Base-by-base conservation (phyloP, 2,113 vertebrate genomes). In the Tretioscincus oriximinensis region DNA sequence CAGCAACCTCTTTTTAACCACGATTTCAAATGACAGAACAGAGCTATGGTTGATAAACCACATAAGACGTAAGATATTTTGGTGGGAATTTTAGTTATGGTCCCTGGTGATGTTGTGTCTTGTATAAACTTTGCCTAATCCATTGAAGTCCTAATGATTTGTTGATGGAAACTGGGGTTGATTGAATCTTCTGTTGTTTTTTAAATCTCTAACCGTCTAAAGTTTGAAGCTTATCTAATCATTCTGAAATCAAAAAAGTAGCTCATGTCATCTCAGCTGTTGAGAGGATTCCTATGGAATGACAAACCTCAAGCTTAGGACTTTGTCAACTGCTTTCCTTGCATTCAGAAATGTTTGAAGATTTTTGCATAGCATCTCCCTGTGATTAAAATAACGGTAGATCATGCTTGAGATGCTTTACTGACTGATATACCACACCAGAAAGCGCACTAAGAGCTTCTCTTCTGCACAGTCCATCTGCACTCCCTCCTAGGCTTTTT, bases 251-350 rank as follows among this genome's bases (percentile, higher is more conserved):
- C 81, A 79, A 77, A 73, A 81, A 77, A 80, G 9, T 70, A 75
- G 75, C 71, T 76, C 90, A 82, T 93, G 94, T 95, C 95, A 93
- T 94, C 93, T 97, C 97, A 97, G 96, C 97, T 98, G 96, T 96
- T 95, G 93, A 80, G 29, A 72, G 87, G 94, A 94, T 97, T 95
- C 94, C 93, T 90, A 88, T 49, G 74, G 93, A 89, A 95, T 94
- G 94, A 93, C 92, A 94, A 90, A 94, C 93, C 89, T 92, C 2
- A 85, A 89, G 95, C 93, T 93, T 94, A 84, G 74, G 90, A 91
- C 91, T 93, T 94, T 89, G 92, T 94, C 96, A 97, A 94, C 96
- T 97, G 91, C 77, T 83, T 90, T 96, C 95, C 94, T 86, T 74
- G 87, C 92, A 93, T 74, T 63, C 77, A 82, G 20, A 28, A 83